A percentile compares a stretch with the other conserved stretches of the same genome.
Conservation (phyloP, 2,797 vertebrate species). For the Danio choprae region DNA sequence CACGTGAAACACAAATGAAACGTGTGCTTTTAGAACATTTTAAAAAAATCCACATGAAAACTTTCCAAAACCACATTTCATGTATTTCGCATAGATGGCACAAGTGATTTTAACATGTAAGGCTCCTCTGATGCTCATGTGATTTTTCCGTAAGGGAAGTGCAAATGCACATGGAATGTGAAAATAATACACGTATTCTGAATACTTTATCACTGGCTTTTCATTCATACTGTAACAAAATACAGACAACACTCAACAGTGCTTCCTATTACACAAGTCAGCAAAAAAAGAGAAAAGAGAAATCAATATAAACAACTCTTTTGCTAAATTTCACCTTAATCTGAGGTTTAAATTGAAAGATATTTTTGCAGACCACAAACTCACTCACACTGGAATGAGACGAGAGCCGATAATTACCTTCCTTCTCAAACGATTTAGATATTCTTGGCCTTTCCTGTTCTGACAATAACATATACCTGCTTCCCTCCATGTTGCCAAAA, state of each 20-base stretch:
- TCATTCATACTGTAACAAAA: conserved; percentile 12
- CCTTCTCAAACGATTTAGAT: conserved; percentile 20
- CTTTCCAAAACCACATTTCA: too few species aligned
- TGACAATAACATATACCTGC: conserved; percentile 33
- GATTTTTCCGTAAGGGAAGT: too few species aligned
- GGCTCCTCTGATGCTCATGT: too few species aligned
- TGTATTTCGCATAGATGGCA: too few species aligned
- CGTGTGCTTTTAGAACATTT: too few species aligned
- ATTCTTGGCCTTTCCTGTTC: conserved; percentile 33
- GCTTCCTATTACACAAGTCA: conserved; percentile 25
- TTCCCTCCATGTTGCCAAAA: conserved; percentile 50
- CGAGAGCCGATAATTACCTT: conserved; percentile 6
- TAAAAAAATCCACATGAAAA: too few species aligned
- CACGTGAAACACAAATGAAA: too few species aligned
- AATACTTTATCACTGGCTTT: neutral
- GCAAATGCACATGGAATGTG: too few species aligned
- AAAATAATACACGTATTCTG: too few species aligned
- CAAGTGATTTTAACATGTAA: too few species aligned
- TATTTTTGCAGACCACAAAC: conserved; percentile 7
- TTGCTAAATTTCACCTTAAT: conserved; percentile 32
- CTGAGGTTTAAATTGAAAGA: neutral
- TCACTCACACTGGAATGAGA: conserved; percentile 12
- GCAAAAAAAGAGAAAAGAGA: neutral
- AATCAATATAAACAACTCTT: conserved; percentile 1
- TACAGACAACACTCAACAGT: neutral